Base-by-base conservation (phyloP, 2,113 vertebrate species). In the Chrysochloris asiatica region DNA sequence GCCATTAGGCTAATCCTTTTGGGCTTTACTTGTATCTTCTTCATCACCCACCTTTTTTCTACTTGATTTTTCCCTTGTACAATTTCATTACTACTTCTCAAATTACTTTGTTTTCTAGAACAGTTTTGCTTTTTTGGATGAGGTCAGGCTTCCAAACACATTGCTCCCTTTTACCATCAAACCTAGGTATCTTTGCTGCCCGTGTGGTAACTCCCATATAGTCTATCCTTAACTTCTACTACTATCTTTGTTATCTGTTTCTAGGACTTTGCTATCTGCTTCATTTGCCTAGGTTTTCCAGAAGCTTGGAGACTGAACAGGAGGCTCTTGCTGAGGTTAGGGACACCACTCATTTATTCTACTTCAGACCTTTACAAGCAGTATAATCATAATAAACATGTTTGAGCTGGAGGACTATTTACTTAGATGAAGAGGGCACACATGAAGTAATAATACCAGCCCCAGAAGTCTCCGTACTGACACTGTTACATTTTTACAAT, bases 331-430 rank as follows among this genome's bases (percentile, higher is more conserved):
- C 8, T 75, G 87, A 12, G 5, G 43, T 83, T 61, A 89, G 81
- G 59, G 84, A 67, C 26, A 41, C 24, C 12, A 47, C 7, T 52
- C 67, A 1, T 83, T 84, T 82, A 28, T 84, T 81, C 36, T 75
- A 2, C 33, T 28, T n/a, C 83, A 47, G 59, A 30, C 3, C 43
- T 26, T 86, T 73, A 17, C 85, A 89, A 78, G 33, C 43, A 4
- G n/a, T n/a, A n/a, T n/a, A n/a, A n/a, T n/a, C n/a, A 63, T 69
- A 81, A 26, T 92, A 77, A 61, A 86, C 80, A 67, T 92, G 36
- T 88, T 78, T 84, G 67, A 71, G 43, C 14, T 93, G 75, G 78
- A 83, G 50, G 47, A 86, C 22, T 83, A 76, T 81, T 93, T 78
- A 56, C n/a, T 50, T 78, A 92, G 45, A 56, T 72, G 65, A 93